Conservation (phyloP, 1,140 invertebrate genomes). For the Temnothorax nylanderi region DNA sequence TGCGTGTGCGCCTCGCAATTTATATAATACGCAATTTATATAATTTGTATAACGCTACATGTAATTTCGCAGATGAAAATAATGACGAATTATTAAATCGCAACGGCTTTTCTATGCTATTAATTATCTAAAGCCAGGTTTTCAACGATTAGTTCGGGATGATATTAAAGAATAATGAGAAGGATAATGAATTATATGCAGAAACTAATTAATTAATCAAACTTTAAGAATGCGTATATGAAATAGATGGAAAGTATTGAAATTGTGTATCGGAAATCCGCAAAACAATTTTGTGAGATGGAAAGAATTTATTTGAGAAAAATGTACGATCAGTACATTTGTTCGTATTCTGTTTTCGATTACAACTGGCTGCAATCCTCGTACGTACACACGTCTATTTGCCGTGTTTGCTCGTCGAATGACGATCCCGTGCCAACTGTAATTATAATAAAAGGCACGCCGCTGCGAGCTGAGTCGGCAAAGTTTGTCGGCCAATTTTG, state of each 20-base stretch:
- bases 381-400: not conserved
- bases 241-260: not conserved
- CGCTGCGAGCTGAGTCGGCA: not conserved
- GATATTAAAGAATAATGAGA: not conserved
- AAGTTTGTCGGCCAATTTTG: slow-evolving; percentile 16
- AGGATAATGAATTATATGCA: not conserved
- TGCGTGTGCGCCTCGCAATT: slow-evolving; percentile 20
- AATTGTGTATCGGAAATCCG: not conserved
- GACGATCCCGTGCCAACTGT: slow-evolving; percentile 28
- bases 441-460: slow-evolving; percentile 44
- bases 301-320: not conserved
- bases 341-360: not conserved
- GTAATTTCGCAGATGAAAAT: slow-evolving; percentile 29
- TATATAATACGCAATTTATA: slow-evolving; percentile 46
- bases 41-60: slow-evolving; percentile 28
- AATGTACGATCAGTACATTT: not conserved
- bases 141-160: not conserved
- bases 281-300: not conserved
- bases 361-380: not conserved
- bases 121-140: slow-evolving; percentile 9
- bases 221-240: not conserved
- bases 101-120: not conserved
- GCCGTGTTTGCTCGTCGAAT: not conserved
- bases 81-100: slow-evolving; percentile 26
- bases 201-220: not conserved